These are phyloP conservation scores for Chaenodraco wilsoni DNA, from an alignment of 2,797 vertebrate genomes.

Conservation along the genomic window DNA sequence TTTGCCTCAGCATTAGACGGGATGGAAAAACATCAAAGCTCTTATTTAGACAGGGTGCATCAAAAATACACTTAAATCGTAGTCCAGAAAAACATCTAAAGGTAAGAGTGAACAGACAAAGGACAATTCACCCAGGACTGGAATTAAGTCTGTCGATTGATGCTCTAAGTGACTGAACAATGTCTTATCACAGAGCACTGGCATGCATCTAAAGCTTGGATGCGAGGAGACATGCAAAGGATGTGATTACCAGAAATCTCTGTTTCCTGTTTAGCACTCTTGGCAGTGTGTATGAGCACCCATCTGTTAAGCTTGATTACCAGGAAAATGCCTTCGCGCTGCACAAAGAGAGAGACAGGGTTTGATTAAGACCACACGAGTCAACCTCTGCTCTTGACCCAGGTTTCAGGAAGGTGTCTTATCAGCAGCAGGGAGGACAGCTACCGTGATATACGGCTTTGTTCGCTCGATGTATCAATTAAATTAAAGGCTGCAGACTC, in stretches of 20 bases:
- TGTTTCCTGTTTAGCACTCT: slow-evolving; percentile 20
- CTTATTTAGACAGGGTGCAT: slow-evolving; percentile 10
- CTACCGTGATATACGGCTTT: slow-evolving; percentile 60
- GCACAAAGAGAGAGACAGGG: background rate
- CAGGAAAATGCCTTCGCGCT: background rate
- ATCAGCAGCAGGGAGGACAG: slow-evolving; percentile 55
- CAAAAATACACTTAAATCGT: slow-evolving; percentile 29
- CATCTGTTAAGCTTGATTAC: slow-evolving; percentile 15
- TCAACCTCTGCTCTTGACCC: slow-evolving; percentile 56
- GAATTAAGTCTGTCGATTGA: slow-evolving; percentile 45
- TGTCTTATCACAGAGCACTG: slow-evolving; percentile 43
- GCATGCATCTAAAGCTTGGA: slow-evolving; percentile 35
- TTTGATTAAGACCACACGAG: slow-evolving; percentile 46
- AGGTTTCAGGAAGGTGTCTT: slow-evolving; percentile 36
- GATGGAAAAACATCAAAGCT: slow-evolving; percentile 23
- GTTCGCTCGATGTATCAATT: slow-evolving; percentile 64
- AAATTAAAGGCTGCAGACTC: slow-evolving; percentile 69
- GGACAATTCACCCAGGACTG: slow-evolving; percentile 11
- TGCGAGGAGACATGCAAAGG: slow-evolving; percentile 16
- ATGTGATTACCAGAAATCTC: slow-evolving; percentile 30
- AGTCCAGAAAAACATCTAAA: slow-evolving; percentile 24
- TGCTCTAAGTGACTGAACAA: slow-evolving; percentile 49
- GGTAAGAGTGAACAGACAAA: slow-evolving; percentile 17
- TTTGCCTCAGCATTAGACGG: slow-evolving; percentile 30
- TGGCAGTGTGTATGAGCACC: background rate